phyloP scores from a whole-genome alignment of 1,140 invertebrate species.

The Hydropsyche tenuis region DNA sequence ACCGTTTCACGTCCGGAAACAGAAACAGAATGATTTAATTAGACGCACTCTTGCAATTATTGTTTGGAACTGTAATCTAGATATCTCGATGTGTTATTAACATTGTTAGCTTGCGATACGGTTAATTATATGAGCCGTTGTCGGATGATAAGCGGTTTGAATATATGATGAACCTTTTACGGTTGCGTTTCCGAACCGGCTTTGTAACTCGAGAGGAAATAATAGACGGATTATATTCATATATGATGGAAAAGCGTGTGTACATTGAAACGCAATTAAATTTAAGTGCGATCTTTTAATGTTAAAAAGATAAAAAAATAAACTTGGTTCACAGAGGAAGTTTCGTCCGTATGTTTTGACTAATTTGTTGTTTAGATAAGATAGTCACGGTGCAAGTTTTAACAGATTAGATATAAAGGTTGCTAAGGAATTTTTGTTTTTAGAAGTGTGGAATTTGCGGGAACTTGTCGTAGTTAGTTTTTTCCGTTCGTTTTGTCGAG shows the following conservation, averaged over 20 bases:
- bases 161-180: not conserved
- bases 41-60: conserved; percentile 21
- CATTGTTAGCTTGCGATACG: not conserved
- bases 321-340: too few relatives aligned
- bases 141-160: not conserved
- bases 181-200: not conserved
- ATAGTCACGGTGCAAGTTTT: conserved; percentile 6
- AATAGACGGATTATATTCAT: too few relatives aligned
- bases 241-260: too few relatives aligned
- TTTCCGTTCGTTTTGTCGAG: too few relatives aligned
- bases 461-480: too few relatives aligned
- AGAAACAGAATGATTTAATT: conserved; percentile 28
- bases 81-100: too few relatives aligned
- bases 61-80: not conserved
- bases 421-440: too few relatives aligned
- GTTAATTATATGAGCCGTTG: not conserved
- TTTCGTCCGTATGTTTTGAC: not conserved
- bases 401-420: conserved; percentile 6
- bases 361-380: conserved; percentile 15
- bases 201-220: too few relatives aligned
- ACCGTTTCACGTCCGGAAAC: conserved; percentile 26
- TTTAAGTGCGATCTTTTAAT: too few relatives aligned
- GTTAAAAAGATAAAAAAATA: too few relatives aligned
- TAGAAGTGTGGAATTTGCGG: too few relatives aligned
- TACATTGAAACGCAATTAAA: too few relatives aligned